Evolutionary conservation across 2,797 vertebrate species (phyloP).

Genomic region (Aplochiton taeniatus): DNA sequence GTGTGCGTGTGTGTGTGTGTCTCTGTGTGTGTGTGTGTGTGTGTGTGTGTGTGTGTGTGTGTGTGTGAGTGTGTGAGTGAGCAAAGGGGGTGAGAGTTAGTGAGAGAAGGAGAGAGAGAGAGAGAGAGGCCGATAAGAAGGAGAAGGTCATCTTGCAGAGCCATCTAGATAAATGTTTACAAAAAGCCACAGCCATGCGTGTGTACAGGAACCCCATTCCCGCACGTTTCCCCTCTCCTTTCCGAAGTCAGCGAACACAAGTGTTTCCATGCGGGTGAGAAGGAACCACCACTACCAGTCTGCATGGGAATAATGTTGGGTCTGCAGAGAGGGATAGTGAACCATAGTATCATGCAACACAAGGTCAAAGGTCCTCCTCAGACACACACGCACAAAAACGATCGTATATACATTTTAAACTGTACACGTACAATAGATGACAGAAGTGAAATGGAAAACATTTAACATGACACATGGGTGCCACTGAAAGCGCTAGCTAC

Average conservation of each 20-base stretch:
- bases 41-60: too few relatives aligned
- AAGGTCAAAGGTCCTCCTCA: neutral
- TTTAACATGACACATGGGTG: too few relatives aligned
- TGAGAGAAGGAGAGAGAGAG: neutral
- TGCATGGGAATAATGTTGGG: constrained; percentile 22
- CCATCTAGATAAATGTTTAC: constrained; percentile 74
- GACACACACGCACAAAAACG: too few relatives aligned
- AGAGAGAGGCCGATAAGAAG: neutral
- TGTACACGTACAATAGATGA: too few relatives aligned
- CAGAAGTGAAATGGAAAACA: too few relatives aligned
- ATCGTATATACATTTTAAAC: too few relatives aligned
- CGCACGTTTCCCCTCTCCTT: constrained; percentile 29
- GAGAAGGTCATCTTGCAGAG: constrained; percentile 64
- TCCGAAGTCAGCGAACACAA: constrained; percentile 15
- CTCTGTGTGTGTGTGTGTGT: too few relatives aligned
- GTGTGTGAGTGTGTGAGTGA: too few relatives aligned
- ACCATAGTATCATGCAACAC: constrained; percentile 34
- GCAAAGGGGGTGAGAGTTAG: too few relatives aligned
- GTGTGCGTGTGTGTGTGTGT: too few relatives aligned
- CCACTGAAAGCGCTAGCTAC: too few relatives aligned
- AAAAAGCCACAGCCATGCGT: constrained; percentile 58
- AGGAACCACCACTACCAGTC: constrained; percentile 44
- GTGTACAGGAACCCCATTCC: constrained; percentile 52
- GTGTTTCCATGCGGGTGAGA: constrained; percentile 56
- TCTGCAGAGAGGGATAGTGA: constrained; percentile 16